Base-by-base conservation (phyloP, 1,140 invertebrate species). In the Brachionus asplanchnoidis region DNA sequence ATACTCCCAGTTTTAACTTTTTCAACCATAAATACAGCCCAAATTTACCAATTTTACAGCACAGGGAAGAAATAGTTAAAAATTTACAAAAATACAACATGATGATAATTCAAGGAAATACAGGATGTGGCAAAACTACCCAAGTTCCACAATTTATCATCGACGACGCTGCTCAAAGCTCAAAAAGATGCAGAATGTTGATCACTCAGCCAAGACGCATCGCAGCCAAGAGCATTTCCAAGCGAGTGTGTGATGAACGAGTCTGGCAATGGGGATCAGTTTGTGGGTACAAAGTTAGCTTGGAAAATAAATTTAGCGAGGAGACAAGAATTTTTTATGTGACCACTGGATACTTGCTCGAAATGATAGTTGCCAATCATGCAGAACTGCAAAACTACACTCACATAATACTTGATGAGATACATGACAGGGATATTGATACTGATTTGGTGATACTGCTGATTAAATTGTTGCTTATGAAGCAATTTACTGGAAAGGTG, bases 401-500 rank as follows among this genome's bases (percentile, higher is more conserved):
- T 6, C 89, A 90, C 85, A 87, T 90, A 23, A 88, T 90, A 36
- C 86, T 90, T 4, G 89, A 90, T 87, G 89, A 90, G 88, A 89
- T 82, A 50, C 89, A 90, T 84, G 89, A 90, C 84, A 75, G 89
- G 85, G 88, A 89, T 84, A 87, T 89, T 79, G 88, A 89, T 9
- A 88, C 88, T 12, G 89, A 90, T 79, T 89, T 90, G 82, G 84
- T 86, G 8, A 83, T 90, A 6, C 85, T 90, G 17, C 86, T 90
- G 53, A 87, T 89, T 0, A 87, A 88, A 77, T 88, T 90, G 20
- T 83, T 89, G 28, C 65, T 89, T 23, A 86, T 65, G 23, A 14
- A 46, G 12, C 20, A 65, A 3, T 82, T 85, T 32, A 89, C 90
- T 66, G 93, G 94, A 0, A 95, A 94, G 89, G 91, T 91, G 86